phyloP scores from a whole-genome alignment of 2,888 invertebrate species.

The Zhengitettix transpicula region DNA sequence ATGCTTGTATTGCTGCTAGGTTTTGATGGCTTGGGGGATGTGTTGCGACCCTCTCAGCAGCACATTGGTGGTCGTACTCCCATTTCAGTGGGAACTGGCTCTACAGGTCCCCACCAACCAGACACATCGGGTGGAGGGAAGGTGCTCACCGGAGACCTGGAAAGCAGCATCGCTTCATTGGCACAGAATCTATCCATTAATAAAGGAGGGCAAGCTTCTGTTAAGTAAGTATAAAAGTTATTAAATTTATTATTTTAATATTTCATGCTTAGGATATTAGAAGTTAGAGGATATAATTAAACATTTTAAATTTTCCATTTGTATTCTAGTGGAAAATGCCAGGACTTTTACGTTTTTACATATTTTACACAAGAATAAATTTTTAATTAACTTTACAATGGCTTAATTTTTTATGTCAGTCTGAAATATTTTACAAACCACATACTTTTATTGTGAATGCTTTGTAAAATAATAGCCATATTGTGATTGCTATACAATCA shows the following conservation, averaged over 20 bases:
- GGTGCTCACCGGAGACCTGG: slow-evolving; percentile 82
- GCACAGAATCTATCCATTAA: slow-evolving; percentile 86
- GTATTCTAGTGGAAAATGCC: no score
- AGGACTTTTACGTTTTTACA: no score
- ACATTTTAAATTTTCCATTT: background rate
- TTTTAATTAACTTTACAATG: no score
- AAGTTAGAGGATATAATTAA: background rate
- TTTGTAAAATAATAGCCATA: no score
- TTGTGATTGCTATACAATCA: no score
- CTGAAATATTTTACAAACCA: no score
- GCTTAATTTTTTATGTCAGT: no score
- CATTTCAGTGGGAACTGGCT: slow-evolving; percentile 3
- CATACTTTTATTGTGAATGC: no score
- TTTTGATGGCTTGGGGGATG: slow-evolving; percentile 59
- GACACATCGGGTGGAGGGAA: slow-evolving; percentile 32
- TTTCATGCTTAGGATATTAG: background rate
- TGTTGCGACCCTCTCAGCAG: slow-evolving; percentile 40
- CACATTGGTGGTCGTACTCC: background rate
- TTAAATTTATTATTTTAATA: background rate
- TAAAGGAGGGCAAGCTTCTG: slow-evolving; percentile 48
- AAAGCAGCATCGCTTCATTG: slow-evolving; percentile 80
- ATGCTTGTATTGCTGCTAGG: slow-evolving; percentile 25
- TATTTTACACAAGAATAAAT: no score
- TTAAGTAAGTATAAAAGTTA: slow-evolving; percentile 42
- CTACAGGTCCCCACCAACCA: background rate